These are phyloP conservation scores for Temnothorax rugatulus DNA, from an alignment of 2,888 invertebrate species.

Conservation along the genomic window DNA sequence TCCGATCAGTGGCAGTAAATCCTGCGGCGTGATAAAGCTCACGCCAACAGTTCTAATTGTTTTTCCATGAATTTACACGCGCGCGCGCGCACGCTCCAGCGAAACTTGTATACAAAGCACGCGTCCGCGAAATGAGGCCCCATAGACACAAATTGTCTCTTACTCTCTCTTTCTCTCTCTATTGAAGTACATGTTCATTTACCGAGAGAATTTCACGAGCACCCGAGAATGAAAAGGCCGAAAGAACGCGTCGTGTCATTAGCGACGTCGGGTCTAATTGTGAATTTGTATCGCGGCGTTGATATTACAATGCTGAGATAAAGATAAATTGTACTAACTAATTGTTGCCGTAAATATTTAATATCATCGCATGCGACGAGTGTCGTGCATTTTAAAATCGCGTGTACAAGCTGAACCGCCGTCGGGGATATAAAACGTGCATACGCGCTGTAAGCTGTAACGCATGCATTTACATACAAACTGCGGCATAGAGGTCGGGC, in stretches of 20 bases:
- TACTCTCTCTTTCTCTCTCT: constrained; percentile 2
- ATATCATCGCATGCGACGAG: constrained; percentile 15
- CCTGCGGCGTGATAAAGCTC: constrained; percentile 74
- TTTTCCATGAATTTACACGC: constrained; percentile 74
- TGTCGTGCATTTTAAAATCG: constrained; percentile 43
- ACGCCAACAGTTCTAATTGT: constrained; percentile 77
- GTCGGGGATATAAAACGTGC: constrained; percentile 17
- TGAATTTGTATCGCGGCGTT: constrained; percentile 5
- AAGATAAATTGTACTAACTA: constrained; percentile 10
- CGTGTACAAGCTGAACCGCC: constrained; percentile 28
- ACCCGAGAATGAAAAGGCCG: neutral
- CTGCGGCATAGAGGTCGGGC: constrained; percentile 12
- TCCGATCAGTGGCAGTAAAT: constrained; percentile 68
- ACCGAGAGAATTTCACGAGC: neutral
- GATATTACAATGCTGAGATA: neutral
- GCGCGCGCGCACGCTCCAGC: neutral
- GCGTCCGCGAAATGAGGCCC: constrained; percentile 35
- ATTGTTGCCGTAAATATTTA: constrained; percentile 46
- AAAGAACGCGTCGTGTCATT: neutral
- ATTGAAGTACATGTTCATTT: neutral
- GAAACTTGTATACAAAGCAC: neutral
- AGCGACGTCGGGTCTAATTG: neutral
- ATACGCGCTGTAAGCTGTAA: constrained; percentile 40
- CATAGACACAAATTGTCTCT: constrained; percentile 47
- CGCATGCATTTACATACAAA: constrained; percentile 46